A percentile compares a stretch with the other conserved stretches of the same genome.
Conservation (phyloP, 1,140 invertebrate species). For the Rhyacophila brunnea region DNA sequence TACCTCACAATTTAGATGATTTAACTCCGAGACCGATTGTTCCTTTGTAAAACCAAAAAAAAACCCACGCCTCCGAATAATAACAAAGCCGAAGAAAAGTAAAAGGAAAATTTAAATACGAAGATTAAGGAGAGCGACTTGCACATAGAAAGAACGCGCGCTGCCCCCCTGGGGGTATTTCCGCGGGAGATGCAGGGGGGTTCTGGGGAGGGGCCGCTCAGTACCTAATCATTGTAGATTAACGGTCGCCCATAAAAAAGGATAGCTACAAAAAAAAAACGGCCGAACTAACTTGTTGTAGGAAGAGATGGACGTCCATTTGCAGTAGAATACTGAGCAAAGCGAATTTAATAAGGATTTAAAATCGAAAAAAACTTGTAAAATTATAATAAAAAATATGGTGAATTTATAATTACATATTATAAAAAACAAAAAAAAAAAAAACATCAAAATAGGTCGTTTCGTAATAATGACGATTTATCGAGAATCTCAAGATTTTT, state of each 20-base stretch:
- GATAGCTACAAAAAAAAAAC: slow-evolving; percentile 3
- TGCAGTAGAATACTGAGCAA: not conserved
- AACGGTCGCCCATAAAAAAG: slow-evolving; percentile 18
- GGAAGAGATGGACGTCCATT: not conserved
- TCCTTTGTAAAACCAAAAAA: slow-evolving; percentile 20
- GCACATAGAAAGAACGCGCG: not conserved
- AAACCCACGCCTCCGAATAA: slow-evolving; percentile 24
- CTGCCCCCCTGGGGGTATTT: too few relatives aligned
- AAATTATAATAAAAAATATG: too few relatives aligned
- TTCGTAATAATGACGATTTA: too few relatives aligned
- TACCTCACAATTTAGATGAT: too few relatives aligned
- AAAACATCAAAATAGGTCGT: too few relatives aligned
- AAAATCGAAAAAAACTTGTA: too few relatives aligned
- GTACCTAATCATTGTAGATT: slow-evolving; percentile 30
- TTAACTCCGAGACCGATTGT: slow-evolving; percentile 16
- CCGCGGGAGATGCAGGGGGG: slow-evolving; percentile 5
- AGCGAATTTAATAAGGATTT: not conserved
- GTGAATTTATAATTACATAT: too few relatives aligned
- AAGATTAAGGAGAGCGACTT: slow-evolving; percentile 24
- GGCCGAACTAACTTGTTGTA: not conserved
- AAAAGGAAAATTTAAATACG: slow-evolving; percentile 28
- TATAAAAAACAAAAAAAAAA: too few relatives aligned
- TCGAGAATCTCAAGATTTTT: too few relatives aligned
- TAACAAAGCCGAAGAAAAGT: slow-evolving; percentile 25
- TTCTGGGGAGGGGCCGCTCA: not conserved